A percentile compares a stretch with the other conserved stretches of the same genome.
phyloP scores from a whole-genome alignment of 2,888 invertebrate species.

The Erpobdella octoculata region DNA sequence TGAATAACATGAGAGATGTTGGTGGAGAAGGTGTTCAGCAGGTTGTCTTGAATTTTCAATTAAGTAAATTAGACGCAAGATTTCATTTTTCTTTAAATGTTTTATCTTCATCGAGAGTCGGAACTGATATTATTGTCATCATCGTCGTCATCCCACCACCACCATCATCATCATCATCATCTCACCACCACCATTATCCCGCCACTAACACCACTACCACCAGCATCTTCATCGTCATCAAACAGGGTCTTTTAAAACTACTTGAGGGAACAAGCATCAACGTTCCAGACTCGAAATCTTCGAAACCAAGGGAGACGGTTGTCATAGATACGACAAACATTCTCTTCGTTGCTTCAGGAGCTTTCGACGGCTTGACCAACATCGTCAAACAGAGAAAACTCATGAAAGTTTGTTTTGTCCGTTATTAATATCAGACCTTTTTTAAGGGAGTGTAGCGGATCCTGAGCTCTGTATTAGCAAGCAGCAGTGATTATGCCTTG shows the following conservation, averaged over 20 bases:
- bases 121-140: neutral
- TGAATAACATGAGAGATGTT: slow-evolving; percentile 85
- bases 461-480: no score
- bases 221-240: no score
- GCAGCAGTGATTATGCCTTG: no score
- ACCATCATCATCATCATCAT: no score
- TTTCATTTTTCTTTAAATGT: no score
- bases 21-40: slow-evolving; percentile 94
- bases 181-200: neutral
- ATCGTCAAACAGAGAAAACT: slow-evolving; percentile 74
- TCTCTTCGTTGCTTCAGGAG: slow-evolving; percentile 94
- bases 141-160: no score
- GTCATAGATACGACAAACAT: slow-evolving; percentile 98
- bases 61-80: no score
- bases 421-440: neutral
- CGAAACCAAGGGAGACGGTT: slow-evolving; percentile 84
- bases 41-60: slow-evolving; percentile 40
- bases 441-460: neutral
- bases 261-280: slow-evolving; percentile 94
- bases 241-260: slow-evolving; percentile 62
- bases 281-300: slow-evolving; percentile 85
- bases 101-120: neutral
- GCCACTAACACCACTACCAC: neutral
- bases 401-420: slow-evolving; percentile 60
- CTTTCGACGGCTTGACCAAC: slow-evolving; percentile 90